These are phyloP conservation scores for Fulmarus glacialis DNA, from an alignment of 2,113 vertebrate species.

Conservation along the genomic window DNA sequence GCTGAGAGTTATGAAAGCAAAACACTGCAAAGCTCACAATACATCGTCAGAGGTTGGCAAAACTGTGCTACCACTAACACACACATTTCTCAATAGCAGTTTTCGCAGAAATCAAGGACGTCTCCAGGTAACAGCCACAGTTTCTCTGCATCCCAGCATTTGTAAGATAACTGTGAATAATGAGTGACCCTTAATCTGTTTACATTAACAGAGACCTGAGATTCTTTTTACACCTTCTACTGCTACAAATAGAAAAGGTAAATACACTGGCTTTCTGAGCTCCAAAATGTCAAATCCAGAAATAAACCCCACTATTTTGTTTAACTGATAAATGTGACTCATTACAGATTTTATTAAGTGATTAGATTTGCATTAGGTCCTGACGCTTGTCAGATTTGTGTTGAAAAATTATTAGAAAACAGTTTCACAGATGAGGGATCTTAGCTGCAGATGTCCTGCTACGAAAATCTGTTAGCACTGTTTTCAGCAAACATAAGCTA, in stretches of 20 bases:
- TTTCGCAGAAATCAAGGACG: not conserved
- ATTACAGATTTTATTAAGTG: not conserved
- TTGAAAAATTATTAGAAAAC: not conserved
- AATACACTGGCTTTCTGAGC: not conserved
- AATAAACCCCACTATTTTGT: not conserved
- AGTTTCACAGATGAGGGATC: not conserved
- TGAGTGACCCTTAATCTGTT: not conserved
- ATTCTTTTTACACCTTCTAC: not conserved
- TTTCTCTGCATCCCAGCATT: not conserved
- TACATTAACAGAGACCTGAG: not conserved
- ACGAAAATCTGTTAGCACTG: not conserved
- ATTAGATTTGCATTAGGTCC: not conserved
- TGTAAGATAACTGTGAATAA: not conserved
- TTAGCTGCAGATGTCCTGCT: not conserved
- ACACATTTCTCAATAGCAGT: not conserved
- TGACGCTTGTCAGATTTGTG: not conserved
- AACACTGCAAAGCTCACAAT: not conserved
- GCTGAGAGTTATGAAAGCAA: slow-evolving; percentile 5
- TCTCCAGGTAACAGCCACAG: not conserved
- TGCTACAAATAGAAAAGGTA: not conserved
- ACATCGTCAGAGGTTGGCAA: not conserved
- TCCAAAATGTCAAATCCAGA: not conserved
- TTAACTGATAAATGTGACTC: not conserved
- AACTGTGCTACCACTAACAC: not conserved
- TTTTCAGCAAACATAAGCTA: not conserved